Conservation (phyloP, 2,113 vertebrate genomes). For the Heliornis fulica region DNA sequence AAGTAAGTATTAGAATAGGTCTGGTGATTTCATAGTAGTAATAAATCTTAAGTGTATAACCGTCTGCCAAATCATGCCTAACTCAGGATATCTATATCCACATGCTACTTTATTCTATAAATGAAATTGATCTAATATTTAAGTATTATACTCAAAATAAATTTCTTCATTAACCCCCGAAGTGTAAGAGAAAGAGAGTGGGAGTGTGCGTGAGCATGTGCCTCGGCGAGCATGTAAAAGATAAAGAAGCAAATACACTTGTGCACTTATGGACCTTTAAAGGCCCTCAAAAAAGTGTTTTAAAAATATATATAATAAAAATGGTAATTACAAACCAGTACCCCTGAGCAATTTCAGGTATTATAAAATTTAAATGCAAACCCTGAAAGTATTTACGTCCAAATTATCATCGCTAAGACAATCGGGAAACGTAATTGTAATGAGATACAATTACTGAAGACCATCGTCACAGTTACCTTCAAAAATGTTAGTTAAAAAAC, state of each 20-base stretch:
- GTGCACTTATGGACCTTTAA: background rate
- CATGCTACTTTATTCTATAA: conserved; percentile 12
- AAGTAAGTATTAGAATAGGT: background rate
- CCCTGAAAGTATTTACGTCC: background rate
- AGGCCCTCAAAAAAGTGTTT: background rate
- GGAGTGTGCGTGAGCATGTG: background rate
- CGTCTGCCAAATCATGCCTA: background rate
- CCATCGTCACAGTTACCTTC: background rate
- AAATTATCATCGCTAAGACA: background rate
- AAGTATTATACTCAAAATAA: conserved; percentile 8
- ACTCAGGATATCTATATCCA: background rate
- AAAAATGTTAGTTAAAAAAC: background rate
- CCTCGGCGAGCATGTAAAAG: background rate
- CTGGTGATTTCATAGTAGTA: conserved; percentile 2
- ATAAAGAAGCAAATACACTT: background rate
- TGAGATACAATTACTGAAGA: background rate
- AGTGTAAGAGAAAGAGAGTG: background rate
- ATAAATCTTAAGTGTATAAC: background rate
- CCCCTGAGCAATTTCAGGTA: background rate
- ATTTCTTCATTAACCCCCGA: background rate
- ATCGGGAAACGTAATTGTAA: background rate
- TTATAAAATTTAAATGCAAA: background rate
- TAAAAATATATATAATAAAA: background rate
- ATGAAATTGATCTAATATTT: background rate
- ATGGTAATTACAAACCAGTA: background rate